phyloP scores from a whole-genome alignment of 2,113 vertebrate species.

The Felis chaus region DNA sequence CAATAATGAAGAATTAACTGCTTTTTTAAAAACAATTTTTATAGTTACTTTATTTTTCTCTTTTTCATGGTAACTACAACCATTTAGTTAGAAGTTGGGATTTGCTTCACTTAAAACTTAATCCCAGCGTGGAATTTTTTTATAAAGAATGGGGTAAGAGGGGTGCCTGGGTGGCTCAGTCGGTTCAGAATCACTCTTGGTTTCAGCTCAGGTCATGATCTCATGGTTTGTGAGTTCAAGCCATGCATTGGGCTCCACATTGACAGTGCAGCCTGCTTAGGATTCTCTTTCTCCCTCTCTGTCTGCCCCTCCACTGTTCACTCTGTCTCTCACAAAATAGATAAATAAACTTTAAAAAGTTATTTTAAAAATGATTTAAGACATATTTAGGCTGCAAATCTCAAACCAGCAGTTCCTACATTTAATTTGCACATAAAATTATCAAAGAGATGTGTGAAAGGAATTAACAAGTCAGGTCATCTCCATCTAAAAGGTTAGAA shows the following conservation, averaged over 20 bases:
- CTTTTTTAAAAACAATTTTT: background rate
- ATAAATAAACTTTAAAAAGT: too few species aligned
- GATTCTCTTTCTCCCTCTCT: too few species aligned
- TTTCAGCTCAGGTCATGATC: too few species aligned
- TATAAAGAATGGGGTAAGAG: background rate
- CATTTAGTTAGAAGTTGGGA: background rate
- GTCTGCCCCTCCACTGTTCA: too few species aligned
- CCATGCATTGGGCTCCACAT: too few species aligned
- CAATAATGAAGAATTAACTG: background rate
- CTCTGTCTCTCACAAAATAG: too few species aligned
- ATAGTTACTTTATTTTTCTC: background rate
- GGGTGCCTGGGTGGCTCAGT: too few species aligned
- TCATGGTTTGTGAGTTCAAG: too few species aligned
- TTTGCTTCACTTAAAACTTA: conserved; percentile 9
- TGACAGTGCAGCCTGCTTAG: too few species aligned
- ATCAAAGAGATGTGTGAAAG: background rate
- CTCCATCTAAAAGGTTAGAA: background rate
- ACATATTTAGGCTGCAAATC: background rate
- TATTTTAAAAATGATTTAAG: too few species aligned
- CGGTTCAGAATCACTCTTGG: too few species aligned
- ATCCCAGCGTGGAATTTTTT: background rate
- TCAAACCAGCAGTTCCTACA: background rate
- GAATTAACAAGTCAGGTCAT: background rate
- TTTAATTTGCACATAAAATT: background rate
- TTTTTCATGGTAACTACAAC: background rate